Base-by-base conservation (phyloP, 1,140 invertebrate species). In the Zaprionus kolodkinae region DNA sequence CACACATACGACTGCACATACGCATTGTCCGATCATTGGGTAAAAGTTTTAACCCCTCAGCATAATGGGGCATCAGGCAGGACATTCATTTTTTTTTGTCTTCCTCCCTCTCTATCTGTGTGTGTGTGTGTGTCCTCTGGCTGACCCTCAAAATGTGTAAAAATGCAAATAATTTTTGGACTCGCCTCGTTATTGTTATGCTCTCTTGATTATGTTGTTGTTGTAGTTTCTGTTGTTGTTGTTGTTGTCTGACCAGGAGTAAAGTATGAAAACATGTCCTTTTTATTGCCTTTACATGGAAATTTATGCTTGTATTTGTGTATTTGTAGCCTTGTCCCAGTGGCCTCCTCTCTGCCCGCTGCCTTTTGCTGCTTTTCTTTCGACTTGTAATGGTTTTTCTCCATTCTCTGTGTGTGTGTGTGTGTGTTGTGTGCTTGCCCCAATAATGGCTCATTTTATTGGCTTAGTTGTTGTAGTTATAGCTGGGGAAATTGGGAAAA, bases 271-370 rank as follows among this genome's bases (percentile, higher is more conserved):
- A 90, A 90, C 85, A 90, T 89, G 85, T 89, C 86, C 85, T 79
- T 89, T 89, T 89, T 89, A 89, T 89, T 89, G 85, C 85, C 70
- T 65, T 80, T 76, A 89, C 85, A 89, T 89, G 85, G 80, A 89
- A 89, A 89, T 89, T 89, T 89, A 89, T 89, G 86, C 70, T 80
- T 81, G 71, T 61, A 72, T 59, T 82, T 71, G 72, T 72, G 62
- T 71, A 72, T 81, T 76, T 69, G 60, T 61, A 50, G 45, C 45
- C 45, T 21, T 73, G 64, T 56, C 64, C 55, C 63, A 63, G 55
- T 38, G 27, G 38, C 36, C 43, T 43, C 38, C 35, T 27, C 35
- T 27, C 54, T 36, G 27, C 30, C 12, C 6, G 10, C n/a, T 17
- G 1, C 27, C 7, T 9, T 15, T 9, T 45, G 13, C 52, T 55